phyloP scores from a whole-genome alignment of 1,140 invertebrate species.

The Bacillus rossius region DNA sequence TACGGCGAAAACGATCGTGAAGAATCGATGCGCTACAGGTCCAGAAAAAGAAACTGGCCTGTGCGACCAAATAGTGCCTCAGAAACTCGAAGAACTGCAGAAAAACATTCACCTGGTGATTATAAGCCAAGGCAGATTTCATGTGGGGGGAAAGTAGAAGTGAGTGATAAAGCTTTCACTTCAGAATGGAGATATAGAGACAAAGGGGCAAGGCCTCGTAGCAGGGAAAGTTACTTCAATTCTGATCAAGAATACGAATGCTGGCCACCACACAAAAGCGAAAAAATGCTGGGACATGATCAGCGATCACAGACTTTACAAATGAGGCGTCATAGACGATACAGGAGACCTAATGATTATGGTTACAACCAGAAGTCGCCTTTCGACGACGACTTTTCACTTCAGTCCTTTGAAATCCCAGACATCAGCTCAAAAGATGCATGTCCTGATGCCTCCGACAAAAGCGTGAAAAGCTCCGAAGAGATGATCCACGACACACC shows the following conservation, averaged over 20 bases:
- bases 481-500: constrained; percentile 24
- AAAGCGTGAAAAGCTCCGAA: constrained; percentile 21
- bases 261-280: not conserved
- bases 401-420: constrained; percentile 23
- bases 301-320: constrained; percentile 22
- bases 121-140: constrained; percentile 5
- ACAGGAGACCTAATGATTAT: constrained; percentile 16
- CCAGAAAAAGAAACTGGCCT: constrained; percentile 51
- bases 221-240: constrained; percentile 13
- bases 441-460: constrained; percentile 17
- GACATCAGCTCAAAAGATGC: too few relatives aligned
- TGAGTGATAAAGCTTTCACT: not conserved
- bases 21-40: constrained; percentile 37
- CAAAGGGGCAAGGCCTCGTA: constrained; percentile 11
- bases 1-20: constrained; percentile 28
- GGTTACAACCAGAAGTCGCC: constrained; percentile 47
- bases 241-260: constrained; percentile 16
- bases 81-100: constrained; percentile 32
- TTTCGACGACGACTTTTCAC: constrained; percentile 65
- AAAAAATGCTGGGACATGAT: constrained; percentile 7
- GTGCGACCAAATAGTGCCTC: constrained; percentile 58
- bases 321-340: constrained; percentile 12
- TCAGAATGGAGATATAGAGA: constrained; percentile 5
- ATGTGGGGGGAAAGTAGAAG: not conserved
- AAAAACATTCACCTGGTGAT: constrained; percentile 11